These are phyloP conservation scores for Cichladusa arquata DNA, from an alignment of 2,113 vertebrate species.

Conservation along the genomic window DNA sequence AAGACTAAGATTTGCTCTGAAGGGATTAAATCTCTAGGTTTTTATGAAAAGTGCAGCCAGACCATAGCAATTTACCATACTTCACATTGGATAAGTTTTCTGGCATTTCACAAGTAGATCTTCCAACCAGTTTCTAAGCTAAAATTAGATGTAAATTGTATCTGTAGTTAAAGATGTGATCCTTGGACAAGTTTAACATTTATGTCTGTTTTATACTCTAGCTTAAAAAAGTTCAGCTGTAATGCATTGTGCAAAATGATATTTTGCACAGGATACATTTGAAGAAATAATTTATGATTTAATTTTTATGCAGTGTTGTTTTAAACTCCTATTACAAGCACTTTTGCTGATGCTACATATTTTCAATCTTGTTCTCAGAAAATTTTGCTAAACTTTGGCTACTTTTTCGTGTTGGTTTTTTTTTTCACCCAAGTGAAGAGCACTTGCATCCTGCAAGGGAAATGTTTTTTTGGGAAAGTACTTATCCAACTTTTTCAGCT, in stretches of 20 bases:
- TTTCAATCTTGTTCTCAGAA: constrained; percentile 7
- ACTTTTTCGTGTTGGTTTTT: neutral
- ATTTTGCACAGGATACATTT: neutral
- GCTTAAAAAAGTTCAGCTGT: constrained; percentile 14
- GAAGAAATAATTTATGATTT: constrained; percentile 11
- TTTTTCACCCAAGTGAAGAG: neutral
- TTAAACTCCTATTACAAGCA: neutral
- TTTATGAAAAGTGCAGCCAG: neutral
- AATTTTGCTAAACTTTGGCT: neutral
- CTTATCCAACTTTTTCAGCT: neutral
- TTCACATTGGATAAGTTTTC: neutral
- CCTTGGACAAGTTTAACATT: neutral
- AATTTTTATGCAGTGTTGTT: neutral
- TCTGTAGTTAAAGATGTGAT: constrained; percentile 16
- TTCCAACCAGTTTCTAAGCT: constrained; percentile 10
- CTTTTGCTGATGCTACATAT: neutral
- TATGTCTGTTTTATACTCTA: neutral
- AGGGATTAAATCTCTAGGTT: neutral
- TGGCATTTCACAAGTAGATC: constrained; percentile 1
- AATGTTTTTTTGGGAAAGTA: neutral
- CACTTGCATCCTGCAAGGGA: neutral
- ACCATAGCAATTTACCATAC: neutral
- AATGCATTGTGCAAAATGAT: constrained; percentile 17
- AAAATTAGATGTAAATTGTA: constrained; percentile 29
- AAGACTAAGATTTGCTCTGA: neutral